Base-by-base conservation (phyloP, 2,797 vertebrate species). In the Rhinogobio ventralis region DNA sequence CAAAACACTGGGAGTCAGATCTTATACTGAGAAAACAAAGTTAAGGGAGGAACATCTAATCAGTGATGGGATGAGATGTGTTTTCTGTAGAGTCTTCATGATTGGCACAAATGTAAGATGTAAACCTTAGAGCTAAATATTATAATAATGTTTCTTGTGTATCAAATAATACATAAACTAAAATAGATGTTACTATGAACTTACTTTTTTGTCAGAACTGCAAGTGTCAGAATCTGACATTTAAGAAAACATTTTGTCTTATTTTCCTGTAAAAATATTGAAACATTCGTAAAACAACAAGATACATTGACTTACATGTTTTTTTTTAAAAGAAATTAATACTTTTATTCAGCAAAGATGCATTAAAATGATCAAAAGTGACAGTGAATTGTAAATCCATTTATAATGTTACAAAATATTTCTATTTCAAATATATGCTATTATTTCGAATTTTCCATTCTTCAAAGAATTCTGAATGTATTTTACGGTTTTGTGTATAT, bases 11-110 rank as follows among this genome's bases (percentile, higher is more conserved):
- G 17, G 36, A 62, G 42, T 66, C 11, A n/a, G 42, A 55, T 19
- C n/a, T 68, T 28, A 55, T 20, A 36, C 66, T n/a, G 5, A 78
- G 9, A 51, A 78, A 78, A 66, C 20, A 49, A 20, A 68, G 5
- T 42, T 28, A 72, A 30, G 13, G 3, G 23, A 45, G 71, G 28
- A 33, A 53, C 17, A 33, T 45, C 14, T 78, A 78, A 64, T 13
- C 4, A 76, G 53, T 76, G 33, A 76, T 45, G 39, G 36, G n/a
- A 28, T 81, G 66, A 57, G 51, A 13, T 76, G 30, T 76, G 33
- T 42, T 60, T 76, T 76, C 33, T 25, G 7, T 39, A 42, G 51
- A 76, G 74, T 8, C 53, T 76, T 7, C 13, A n/a, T 57, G 30
- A 33, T 25, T 30, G 23, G 13, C 33, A 55, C 49, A 75, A 51